phyloP scores from a whole-genome alignment of 2,113 vertebrate species.

The Pollachius pollachius region DNA sequence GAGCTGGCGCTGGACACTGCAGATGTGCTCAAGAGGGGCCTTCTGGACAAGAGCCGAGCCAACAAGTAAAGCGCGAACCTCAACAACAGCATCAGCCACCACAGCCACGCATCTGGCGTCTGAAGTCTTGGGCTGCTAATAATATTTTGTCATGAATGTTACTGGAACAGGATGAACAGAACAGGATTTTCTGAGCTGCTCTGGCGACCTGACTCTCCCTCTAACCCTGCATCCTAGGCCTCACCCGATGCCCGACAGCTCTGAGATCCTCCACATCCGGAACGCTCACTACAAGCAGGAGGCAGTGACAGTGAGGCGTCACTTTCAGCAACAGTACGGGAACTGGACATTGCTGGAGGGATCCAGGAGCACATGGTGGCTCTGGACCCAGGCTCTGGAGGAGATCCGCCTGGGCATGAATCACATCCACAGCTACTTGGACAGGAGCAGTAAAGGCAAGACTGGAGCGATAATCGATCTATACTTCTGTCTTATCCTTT shows the following conservation, averaged over 20 bases:
- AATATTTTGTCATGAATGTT: background rate
- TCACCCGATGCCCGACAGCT: conserved; percentile 78
- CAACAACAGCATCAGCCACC: background rate
- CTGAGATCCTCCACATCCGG: conserved; percentile 78
- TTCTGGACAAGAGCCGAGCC: conserved; percentile 69
- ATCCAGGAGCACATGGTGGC: conserved; percentile 85
- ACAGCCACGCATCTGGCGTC: background rate
- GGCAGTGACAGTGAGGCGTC: conserved; percentile 67
- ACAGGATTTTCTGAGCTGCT: no score
- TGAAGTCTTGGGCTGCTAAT: background rate
- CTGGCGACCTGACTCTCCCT: no score
- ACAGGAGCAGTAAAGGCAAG: conserved; percentile 80
- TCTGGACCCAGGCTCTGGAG: conserved; percentile 77
- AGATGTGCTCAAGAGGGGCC: conserved; percentile 84
- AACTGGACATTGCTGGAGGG: conserved; percentile 85
- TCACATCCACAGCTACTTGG: conserved; percentile 80
- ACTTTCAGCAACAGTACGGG: conserved; percentile 79
- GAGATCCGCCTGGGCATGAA: conserved; percentile 74
- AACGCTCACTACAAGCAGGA: conserved; percentile 78
- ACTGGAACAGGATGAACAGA: no score
- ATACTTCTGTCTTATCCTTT: background rate
- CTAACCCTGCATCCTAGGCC: conserved; percentile 45
- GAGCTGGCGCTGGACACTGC: conserved; percentile 82
- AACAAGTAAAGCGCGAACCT: conserved; percentile 69
- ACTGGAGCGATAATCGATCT: background rate